Evolutionary conservation across 35 echinoderm and acorn worm species (phyloP).

Genomic region (Hemicentrotus pulcherrimus): DNA sequence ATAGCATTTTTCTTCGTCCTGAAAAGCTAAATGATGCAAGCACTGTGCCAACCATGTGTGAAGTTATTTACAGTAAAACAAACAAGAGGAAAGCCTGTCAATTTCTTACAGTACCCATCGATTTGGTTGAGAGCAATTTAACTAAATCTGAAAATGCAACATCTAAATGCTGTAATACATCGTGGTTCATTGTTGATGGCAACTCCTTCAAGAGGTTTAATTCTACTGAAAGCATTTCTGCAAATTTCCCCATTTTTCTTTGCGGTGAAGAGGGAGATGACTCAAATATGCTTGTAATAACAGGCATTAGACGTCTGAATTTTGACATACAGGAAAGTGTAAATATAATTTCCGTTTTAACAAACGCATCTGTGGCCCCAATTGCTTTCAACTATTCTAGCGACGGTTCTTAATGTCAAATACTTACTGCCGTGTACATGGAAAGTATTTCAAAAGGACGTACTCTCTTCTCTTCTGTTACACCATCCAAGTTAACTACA

Average conservation of each 20-base stretch:
- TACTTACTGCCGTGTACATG: background rate
- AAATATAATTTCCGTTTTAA: no score
- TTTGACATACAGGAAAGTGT: background rate
- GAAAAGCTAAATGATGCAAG: background rate
- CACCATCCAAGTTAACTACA: background rate
- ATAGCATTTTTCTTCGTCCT: background rate
- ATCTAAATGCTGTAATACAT: background rate
- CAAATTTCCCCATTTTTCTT: background rate
- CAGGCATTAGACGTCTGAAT: background rate
- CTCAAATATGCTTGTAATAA: background rate
- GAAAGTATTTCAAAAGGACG: background rate
- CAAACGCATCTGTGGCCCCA: background rate
- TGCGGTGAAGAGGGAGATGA: background rate
- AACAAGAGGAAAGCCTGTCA: background rate
- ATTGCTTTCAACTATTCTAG: background rate
- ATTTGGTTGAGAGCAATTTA: no score
- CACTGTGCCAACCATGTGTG: background rate
- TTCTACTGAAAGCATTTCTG: background rate
- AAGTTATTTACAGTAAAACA: background rate
- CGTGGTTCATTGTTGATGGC: background rate
- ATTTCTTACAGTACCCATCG: background rate
- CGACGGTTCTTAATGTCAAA: background rate
- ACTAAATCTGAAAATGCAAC: background rate
- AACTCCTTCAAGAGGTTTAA: background rate
- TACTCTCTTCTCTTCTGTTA: background rate